Evolutionary conservation across 1,140 invertebrate genomes (phyloP).

Genomic region (Drosophila quadrilineata): DNA sequence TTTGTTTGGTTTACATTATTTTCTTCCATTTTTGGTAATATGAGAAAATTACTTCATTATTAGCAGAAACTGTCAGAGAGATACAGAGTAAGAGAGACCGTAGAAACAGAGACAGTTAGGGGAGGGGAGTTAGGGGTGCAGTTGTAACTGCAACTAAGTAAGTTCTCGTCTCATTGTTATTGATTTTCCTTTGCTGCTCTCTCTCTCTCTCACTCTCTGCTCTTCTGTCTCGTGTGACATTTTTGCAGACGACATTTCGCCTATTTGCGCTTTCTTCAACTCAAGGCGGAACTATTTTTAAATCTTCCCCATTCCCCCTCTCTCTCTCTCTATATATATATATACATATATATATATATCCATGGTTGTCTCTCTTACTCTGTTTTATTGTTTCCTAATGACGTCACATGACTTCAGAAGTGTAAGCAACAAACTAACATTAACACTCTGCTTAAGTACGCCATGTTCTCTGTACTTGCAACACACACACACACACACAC

Average conservation of each 20-base stretch:
- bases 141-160: not conserved
- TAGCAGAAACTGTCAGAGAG: constrained; percentile 29
- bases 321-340: not conserved
- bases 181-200: constrained; percentile 60
- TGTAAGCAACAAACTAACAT: constrained; percentile 2
- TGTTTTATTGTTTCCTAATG: constrained; percentile 11
- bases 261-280: constrained; percentile 15
- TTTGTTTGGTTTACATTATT: constrained; percentile 20
- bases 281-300: constrained; percentile 56
- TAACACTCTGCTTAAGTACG: constrained; percentile 4
- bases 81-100: not conserved
- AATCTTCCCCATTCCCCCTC: not conserved
- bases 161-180: constrained; percentile 44
- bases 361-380: not conserved
- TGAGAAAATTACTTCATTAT: constrained; percentile 57
- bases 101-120: not conserved
- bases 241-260: constrained; percentile 9
- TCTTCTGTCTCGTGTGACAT: too few species aligned
- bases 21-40: constrained; percentile 32
- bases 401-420: constrained; percentile 29
- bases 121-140: not conserved
- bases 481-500: too few species aligned
- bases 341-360: too few species aligned
- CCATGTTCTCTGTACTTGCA: not conserved
- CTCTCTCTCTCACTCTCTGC: too few species aligned